Evolutionary conservation across 2,113 vertebrate genomes (phyloP).

Genomic region (Nothoprocta perdicaria): DNA sequence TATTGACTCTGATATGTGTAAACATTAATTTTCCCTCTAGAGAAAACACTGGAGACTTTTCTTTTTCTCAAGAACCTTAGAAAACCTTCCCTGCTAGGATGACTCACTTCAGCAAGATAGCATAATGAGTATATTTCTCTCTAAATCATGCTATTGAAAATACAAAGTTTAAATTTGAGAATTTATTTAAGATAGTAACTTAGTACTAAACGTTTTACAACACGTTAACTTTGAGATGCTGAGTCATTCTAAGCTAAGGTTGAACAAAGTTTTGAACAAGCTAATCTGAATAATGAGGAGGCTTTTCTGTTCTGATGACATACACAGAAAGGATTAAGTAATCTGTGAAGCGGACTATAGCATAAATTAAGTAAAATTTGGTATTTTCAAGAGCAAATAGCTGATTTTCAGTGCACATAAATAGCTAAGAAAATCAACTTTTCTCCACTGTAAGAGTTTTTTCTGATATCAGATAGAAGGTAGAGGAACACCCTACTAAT

Average conservation of each 20-base stretch:
- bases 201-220: neutral
- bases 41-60: neutral
- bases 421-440: neutral
- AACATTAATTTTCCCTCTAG: neutral
- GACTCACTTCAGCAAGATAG: neutral
- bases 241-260: neutral
- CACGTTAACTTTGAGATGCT: neutral
- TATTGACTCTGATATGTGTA: neutral
- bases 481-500: neutral
- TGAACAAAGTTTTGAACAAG: neutral
- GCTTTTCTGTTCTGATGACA: neutral
- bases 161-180: neutral
- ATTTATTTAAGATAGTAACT: neutral
- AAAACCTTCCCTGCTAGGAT: neutral
- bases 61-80: neutral
- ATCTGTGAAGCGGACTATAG: neutral
- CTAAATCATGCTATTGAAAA: neutral
- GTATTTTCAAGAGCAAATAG: neutral
- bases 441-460: neutral
- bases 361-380: neutral
- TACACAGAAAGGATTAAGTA: neutral
- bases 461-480: neutral
- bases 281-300: neutral
- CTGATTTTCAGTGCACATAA: neutral
- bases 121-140: neutral